Percentiles rank a stretch among this genome's conserved stretches.
These are phyloP conservation scores for Cheilosia variabilis DNA, from an alignment of 2,888 invertebrate species.

Conservation along the genomic window DNA sequence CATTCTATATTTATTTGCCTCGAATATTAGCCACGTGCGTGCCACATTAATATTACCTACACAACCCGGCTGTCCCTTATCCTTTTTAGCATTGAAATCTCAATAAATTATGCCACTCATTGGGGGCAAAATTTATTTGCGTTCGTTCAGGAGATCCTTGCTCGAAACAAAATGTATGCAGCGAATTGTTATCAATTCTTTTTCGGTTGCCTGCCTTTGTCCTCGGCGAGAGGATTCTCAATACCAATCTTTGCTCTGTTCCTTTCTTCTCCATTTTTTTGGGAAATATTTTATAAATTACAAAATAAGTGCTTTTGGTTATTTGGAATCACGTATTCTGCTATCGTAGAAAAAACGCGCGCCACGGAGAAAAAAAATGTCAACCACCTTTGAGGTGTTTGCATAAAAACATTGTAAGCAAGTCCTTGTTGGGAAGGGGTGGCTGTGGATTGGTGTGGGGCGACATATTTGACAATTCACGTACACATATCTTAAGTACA, in stretches of 20 bases:
- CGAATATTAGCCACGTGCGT: conserved; percentile 10
- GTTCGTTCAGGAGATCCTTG: conserved; percentile 22
- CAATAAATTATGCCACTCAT: conserved; percentile 52
- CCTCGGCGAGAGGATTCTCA: background rate
- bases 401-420: background rate
- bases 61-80: conserved; percentile 3
- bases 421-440: background rate
- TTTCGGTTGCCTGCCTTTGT: background rate
- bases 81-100: conserved; percentile 29
- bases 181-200: conserved; percentile 15
- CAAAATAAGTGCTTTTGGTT: conserved; percentile 59
- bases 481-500: conserved; percentile 61
- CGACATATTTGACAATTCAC: conserved; percentile 64
- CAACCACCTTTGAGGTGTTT: conserved; percentile 17
- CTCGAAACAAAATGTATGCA: conserved; percentile 21
- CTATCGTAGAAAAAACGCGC: conserved; percentile 19
- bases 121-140: conserved; percentile 27
- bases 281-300: conserved; percentile 51
- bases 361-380: background rate
- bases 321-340: conserved; percentile 64
- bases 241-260: conserved; percentile 8
- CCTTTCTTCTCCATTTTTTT: background rate
- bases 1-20: background rate
- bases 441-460: background rate
- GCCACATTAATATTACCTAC: conserved; percentile 31